Evolutionary conservation across 2,888 invertebrate genomes (phyloP).

Genomic region (Dryocosmus kuriphilus): DNA sequence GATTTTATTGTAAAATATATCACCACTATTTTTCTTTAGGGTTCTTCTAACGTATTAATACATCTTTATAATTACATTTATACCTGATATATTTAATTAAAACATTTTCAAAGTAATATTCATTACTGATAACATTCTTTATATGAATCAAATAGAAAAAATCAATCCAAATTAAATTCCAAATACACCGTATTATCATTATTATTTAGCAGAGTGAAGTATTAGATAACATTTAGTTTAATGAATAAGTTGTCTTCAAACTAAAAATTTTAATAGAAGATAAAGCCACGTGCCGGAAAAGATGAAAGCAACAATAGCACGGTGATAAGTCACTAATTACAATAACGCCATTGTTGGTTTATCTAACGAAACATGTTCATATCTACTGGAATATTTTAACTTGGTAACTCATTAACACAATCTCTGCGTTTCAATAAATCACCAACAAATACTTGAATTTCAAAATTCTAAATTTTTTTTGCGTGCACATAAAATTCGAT

Average conservation of each 20-base stretch:
- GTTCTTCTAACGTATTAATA: neutral
- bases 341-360: neutral
- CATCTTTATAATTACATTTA: neutral
- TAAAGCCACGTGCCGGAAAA: neutral
- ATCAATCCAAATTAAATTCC: neutral
- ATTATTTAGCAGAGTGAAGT: neutral
- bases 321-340: neutral
- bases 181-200: neutral
- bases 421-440: neutral
- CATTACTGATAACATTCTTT: neutral
- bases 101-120: neutral
- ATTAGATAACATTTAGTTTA: neutral
- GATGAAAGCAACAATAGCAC: neutral
- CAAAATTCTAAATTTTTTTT: neutral
- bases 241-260: neutral
- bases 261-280: neutral
- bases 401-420: neutral
- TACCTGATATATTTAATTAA: neutral
- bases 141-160: neutral
- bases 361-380: neutral
- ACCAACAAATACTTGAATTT: neutral
- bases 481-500: too few species aligned
- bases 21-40: neutral
- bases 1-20: too few species aligned
- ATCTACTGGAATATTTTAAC: neutral